Conservation (phyloP, 2,113 vertebrate species). For the Manacus vitellinus region DNA sequence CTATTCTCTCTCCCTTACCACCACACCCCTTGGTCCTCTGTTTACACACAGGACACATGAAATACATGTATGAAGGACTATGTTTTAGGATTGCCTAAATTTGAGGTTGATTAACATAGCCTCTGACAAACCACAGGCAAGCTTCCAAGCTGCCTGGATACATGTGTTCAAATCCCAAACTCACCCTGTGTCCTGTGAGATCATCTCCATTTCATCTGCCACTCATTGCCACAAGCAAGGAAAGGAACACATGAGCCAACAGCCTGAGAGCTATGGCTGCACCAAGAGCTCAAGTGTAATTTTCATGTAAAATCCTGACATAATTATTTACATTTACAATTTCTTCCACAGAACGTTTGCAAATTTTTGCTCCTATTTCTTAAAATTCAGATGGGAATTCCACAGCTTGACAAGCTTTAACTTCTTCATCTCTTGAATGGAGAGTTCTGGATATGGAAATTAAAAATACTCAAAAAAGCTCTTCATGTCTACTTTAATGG, state of each 20-base stretch:
- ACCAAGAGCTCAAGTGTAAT: rapidly evolving
- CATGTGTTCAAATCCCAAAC: not conserved
- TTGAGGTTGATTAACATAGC: not conserved
- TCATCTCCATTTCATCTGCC: not conserved
- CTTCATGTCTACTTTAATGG: not conserved
- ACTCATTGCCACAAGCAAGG: rapidly evolving
- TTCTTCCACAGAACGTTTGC: not conserved
- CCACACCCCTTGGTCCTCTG: not conserved
- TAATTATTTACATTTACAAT: not conserved
- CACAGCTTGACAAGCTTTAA: not conserved
- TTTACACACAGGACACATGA: not conserved
- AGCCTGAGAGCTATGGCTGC: rapidly evolving
- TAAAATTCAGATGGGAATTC: not conserved
- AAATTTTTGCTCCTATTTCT: not conserved
- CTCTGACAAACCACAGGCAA: not conserved
- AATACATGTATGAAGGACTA: not conserved
- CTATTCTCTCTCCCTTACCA: not conserved
- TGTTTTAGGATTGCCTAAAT: not conserved
- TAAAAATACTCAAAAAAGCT: not conserved
- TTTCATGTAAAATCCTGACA: not conserved
- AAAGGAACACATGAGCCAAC: rapidly evolving
- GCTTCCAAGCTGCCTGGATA: not conserved
- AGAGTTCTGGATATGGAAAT: not conserved
- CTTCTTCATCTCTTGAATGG: not conserved
- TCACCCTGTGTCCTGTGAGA: rapidly evolving